phyloP scores from a whole-genome alignment of 2,113 vertebrate species.

The Asarcornis scutulata region DNA sequence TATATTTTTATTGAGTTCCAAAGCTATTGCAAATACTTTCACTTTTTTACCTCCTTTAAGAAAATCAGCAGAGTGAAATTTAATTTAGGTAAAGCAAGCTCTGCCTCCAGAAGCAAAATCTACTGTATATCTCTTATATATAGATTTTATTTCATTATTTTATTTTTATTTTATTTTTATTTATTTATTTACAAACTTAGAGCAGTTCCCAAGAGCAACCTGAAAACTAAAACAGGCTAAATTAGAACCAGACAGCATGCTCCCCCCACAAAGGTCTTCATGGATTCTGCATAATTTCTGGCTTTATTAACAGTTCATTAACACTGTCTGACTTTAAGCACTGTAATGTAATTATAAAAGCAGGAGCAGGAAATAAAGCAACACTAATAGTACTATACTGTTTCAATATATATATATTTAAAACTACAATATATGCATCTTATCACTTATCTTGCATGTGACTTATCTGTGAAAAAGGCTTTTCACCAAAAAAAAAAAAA shows the following conservation, averaged over 20 bases:
- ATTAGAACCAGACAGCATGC: not conserved
- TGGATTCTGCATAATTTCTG: not conserved
- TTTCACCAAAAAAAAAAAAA: not conserved
- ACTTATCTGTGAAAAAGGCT: not conserved
- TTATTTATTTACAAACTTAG: not conserved
- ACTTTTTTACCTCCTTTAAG: not conserved
- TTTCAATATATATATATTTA: not conserved
- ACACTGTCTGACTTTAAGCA: not conserved
- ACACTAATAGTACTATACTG: not conserved
- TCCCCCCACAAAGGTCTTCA: not conserved
- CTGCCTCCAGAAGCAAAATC: not conserved
- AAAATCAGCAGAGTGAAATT: not conserved
- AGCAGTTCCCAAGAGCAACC: not conserved
- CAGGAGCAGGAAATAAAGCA: not conserved
- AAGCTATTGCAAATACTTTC: not conserved
- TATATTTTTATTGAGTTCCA: not conserved
- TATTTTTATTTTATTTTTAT: too few species aligned
- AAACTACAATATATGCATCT: not conserved
- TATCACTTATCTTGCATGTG: not conserved
- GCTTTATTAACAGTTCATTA: not conserved
- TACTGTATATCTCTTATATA: not conserved
- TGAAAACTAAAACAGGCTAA: constrained; percentile 4
- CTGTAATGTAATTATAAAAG: not conserved
- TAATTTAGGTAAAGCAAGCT: not conserved
- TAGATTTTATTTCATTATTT: too few species aligned